Conservation (phyloP, 2,113 vertebrate species). For the Lophotis ruficrista region DNA sequence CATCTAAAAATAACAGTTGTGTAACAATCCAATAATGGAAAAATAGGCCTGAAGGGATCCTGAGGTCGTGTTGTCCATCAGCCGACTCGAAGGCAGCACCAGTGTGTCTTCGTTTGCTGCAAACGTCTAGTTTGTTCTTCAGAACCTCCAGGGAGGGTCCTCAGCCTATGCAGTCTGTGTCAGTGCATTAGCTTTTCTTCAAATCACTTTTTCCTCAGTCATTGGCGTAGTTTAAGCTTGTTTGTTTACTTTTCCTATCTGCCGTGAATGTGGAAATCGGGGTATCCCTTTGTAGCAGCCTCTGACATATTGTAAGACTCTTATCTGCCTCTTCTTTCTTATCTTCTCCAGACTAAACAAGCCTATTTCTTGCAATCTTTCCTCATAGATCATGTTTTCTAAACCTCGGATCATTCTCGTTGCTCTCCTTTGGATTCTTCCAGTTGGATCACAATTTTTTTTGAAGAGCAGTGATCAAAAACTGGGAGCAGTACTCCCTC, state of each 20-base stretch:
- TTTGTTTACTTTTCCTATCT: neutral
- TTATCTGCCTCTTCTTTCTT: constrained; percentile 6
- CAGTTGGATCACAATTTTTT: neutral
- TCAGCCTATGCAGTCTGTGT: neutral
- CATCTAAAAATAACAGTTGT: neutral
- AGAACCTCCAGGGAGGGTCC: neutral
- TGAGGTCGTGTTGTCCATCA: neutral
- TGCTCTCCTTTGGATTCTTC: neutral
- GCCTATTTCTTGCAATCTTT: neutral
- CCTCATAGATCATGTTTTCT: neutral
- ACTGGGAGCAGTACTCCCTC: neutral
- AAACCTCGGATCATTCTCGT: neutral
- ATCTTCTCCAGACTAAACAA: constrained; percentile 43
- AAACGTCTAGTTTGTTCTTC: neutral
- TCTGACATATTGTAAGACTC: neutral
- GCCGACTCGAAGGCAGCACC: neutral
- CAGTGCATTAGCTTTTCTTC: neutral
- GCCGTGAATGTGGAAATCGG: neutral
- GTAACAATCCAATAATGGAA: neutral
- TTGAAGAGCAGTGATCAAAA: neutral
- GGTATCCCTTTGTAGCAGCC: neutral
- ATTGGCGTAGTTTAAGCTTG: neutral
- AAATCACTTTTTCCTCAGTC: neutral
- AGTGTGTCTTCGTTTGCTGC: neutral
- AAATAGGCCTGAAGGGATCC: neutral